These are phyloP conservation scores for Spodoptera exigua DNA, from an alignment of 2,888 invertebrate species.

Conservation along the genomic window DNA sequence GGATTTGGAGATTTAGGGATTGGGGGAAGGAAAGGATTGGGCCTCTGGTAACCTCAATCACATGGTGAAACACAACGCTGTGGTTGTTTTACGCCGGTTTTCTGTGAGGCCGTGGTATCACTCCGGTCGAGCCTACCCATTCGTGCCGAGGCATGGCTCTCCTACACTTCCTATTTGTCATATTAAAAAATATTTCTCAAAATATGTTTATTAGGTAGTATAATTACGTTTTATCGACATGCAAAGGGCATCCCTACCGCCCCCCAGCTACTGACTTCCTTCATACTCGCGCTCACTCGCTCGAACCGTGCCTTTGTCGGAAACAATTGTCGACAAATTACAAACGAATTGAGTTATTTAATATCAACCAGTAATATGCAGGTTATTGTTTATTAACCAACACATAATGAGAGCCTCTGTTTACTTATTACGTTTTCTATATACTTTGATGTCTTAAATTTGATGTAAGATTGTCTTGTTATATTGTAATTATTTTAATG, in stretches of 20 bases:
- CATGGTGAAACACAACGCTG: no score
- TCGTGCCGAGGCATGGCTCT: no score
- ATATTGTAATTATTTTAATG: constrained; percentile 1
- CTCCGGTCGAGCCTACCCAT: no score
- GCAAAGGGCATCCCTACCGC: constrained; percentile 65
- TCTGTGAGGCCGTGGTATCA: no score
- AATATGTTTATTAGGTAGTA: no score
- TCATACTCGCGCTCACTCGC: constrained; percentile 88
- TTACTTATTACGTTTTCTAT: constrained; percentile 31
- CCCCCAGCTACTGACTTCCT: constrained; percentile 87
- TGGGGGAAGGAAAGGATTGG: no score
- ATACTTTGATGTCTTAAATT: constrained; percentile 46
- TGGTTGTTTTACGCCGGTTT: no score
- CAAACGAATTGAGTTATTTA: constrained; percentile 89
- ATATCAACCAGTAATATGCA: constrained; percentile 83
- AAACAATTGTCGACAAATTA: constrained; percentile 89
- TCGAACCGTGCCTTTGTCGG: constrained; percentile 88
- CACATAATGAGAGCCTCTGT: constrained; percentile 63
- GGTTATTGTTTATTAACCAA: constrained; percentile 80
- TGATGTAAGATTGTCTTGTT: constrained; percentile 34
- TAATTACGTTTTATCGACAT: constrained; percentile 57
- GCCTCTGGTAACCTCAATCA: no score
- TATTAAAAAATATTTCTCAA: no score
- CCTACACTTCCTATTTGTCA: no score
- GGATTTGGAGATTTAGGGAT: no score